Evolutionary conservation across 2,888 invertebrate genomes (phyloP), one percentile per base, ranked within the genome.

Genomic region (Thera britannica): DNA sequence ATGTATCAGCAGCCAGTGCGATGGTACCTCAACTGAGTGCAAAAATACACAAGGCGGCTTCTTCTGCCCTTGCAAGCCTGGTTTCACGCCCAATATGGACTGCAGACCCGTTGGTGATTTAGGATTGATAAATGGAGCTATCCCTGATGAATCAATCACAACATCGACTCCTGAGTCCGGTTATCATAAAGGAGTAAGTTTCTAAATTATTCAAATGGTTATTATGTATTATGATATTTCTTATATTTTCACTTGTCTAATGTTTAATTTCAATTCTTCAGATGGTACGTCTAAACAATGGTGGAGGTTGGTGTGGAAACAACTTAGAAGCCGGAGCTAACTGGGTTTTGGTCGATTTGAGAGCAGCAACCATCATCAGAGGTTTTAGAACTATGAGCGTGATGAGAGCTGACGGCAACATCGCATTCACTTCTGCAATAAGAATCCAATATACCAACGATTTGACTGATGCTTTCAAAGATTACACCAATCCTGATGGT

Each of bases 311-410:
- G 98, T 98, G 98, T 86, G 98, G 98, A 8, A 96, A 96, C 79
- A 96, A 96, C 59, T 94, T 96, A 61, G 97, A 98, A 83, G 97
- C 97, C 5, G 98, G 98, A 58, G 95, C 96, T 23, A 98, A 98
- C 84, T 98, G 98, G 98, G 96, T 97, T 62, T 93, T 97, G 72
- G 95, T 98, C 70, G 98, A 98, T 81, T 94, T 98, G 74, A 96
- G 97, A 90, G 97, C 98, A 35, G 97, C 98, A 0, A 97, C 97
- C 0, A 97, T 98, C 38, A 95, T 98, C 66, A 95, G 98, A 79
- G 98, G 98, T 9, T 98, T 98, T 89, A 95, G 98, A 76, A 98
- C 98, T 1, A 98, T 97, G 95, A 97, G 98, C 60, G 98, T 98
- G 0, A 95, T 96, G 80, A 95, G 98, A 71, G 95, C 95, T 23